These are phyloP conservation scores for Antheraea assamensis DNA, from an alignment of 2,888 invertebrate species.

Conservation along the genomic window DNA sequence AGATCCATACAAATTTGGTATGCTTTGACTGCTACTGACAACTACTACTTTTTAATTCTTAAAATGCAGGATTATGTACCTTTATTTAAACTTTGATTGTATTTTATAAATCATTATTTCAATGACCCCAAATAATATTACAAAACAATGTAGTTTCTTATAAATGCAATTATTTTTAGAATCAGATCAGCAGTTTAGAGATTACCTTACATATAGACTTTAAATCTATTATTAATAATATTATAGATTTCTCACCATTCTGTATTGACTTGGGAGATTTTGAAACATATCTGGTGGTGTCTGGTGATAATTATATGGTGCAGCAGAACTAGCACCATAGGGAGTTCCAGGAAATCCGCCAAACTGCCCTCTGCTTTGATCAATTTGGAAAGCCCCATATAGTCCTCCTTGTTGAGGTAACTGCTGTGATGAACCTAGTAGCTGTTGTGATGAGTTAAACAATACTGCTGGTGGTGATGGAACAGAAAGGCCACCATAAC, in stretches of 20 bases:
- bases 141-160: too few relatives aligned
- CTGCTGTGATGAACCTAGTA: slow-evolving; percentile 79
- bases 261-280: slow-evolving; percentile 73
- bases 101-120: too few relatives aligned
- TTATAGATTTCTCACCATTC: slow-evolving; percentile 62
- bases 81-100: too few relatives aligned
- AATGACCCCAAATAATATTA: too few relatives aligned
- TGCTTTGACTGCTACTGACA: too few relatives aligned
- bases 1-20: too few relatives aligned
- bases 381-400: slow-evolving; percentile 89
- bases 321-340: slow-evolving; percentile 85
- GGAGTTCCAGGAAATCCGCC: slow-evolving; percentile 89
- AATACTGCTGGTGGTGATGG: slow-evolving; percentile 93
- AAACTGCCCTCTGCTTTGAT: slow-evolving; percentile 90
- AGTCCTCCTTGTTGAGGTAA: slow-evolving; percentile 88
- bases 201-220: too few relatives aligned
- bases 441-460: slow-evolving; percentile 88
- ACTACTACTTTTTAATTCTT: too few relatives aligned
- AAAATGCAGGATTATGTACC: too few relatives aligned
- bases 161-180: too few relatives aligned
- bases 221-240: not conserved
- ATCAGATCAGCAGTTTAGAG: not conserved
- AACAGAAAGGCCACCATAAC: slow-evolving; percentile 90
- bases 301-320: slow-evolving; percentile 89
- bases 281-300: slow-evolving; percentile 84